phyloP scores from a whole-genome alignment of 2,888 invertebrate species.

The Tuta absoluta region DNA sequence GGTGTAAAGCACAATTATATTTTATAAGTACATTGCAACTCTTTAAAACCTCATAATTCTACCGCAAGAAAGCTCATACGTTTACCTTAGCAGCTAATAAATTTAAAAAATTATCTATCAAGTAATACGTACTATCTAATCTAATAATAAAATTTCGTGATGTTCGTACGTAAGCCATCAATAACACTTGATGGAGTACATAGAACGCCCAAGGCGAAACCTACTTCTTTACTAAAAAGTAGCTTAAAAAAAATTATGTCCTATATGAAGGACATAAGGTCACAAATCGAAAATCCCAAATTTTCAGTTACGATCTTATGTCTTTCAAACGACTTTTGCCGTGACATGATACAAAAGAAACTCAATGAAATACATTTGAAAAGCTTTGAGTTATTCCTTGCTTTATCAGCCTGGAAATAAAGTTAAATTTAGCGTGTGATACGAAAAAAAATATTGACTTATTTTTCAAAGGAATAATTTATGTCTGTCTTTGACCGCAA shows the following conservation, averaged over 20 bases:
- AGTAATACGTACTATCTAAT: slow-evolving; percentile 26
- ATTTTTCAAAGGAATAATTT: slow-evolving; percentile 48
- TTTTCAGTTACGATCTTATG: slow-evolving; percentile 39
- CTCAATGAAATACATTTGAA: slow-evolving; percentile 50
- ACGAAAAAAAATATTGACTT: slow-evolving; percentile 38
- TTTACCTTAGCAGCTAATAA: slow-evolving; percentile 21
- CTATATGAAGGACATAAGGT: slow-evolving; percentile 31
- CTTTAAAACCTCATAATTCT: background rate
- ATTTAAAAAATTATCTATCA: slow-evolving; percentile 25
- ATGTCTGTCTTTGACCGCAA: slow-evolving; percentile 56
- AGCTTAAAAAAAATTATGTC: slow-evolving; percentile 34
- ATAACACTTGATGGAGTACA: slow-evolving; percentile 46
- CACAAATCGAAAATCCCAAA: slow-evolving; percentile 20
- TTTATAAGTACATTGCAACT: background rate
- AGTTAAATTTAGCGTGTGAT: slow-evolving; percentile 35
- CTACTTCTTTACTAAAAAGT: slow-evolving; percentile 47
- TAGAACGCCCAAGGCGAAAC: slow-evolving; percentile 57
- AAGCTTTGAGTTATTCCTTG: slow-evolving; percentile 35
- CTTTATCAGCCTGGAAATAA: slow-evolving; percentile 22
- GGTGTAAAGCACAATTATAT: too few species aligned
- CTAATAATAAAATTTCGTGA: slow-evolving; percentile 26
- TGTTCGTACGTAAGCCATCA: slow-evolving; percentile 31
- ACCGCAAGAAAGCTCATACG: slow-evolving; percentile 11
- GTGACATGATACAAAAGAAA: slow-evolving; percentile 45
- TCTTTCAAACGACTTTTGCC: slow-evolving; percentile 9